phyloP scores from a whole-genome alignment of 2,888 invertebrate genomes.

The Myopa testacea region DNA sequence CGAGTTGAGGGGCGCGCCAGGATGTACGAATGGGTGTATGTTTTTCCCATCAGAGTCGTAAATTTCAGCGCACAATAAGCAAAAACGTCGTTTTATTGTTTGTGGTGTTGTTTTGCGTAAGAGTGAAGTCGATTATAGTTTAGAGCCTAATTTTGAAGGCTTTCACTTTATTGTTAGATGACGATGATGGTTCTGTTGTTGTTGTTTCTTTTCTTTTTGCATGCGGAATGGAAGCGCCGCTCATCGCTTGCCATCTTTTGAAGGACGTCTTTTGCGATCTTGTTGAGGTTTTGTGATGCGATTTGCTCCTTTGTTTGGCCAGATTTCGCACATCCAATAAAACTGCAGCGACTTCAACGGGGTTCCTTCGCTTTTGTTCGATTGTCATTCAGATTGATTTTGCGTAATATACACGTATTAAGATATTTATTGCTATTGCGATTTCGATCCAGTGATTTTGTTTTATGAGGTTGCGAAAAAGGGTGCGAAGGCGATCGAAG shows the following conservation, averaged over 20 bases:
- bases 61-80: neutral
- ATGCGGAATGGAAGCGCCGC: too few species aligned
- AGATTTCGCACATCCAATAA: neutral
- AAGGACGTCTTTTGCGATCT: neutral
- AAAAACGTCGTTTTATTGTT: conserved; percentile 27
- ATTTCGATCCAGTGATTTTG: conserved; percentile 6
- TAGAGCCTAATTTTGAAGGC: conserved; percentile 27
- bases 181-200: neutral
- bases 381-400: conserved; percentile 55
- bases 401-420: conserved; percentile 53
- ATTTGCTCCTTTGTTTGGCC: conserved; percentile 46
- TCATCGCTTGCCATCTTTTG: too few species aligned
- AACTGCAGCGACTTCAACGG: neutral
- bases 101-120: conserved; percentile 35
- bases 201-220: neutral
- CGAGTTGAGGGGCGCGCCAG: conserved; percentile 26
- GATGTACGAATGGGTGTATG: conserved; percentile 54
- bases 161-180: conserved; percentile 2
- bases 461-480: conserved; percentile 3
- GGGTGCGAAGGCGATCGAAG: neutral
- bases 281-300: conserved; percentile 51
- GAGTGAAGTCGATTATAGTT: conserved; percentile 29
- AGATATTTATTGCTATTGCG: conserved; percentile 49
- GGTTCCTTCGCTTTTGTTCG: conserved; percentile 39
- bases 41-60: conserved; percentile 53